phyloP scores from a whole-genome alignment of 2,113 vertebrate genomes.

The Catharus fuscescens region DNA sequence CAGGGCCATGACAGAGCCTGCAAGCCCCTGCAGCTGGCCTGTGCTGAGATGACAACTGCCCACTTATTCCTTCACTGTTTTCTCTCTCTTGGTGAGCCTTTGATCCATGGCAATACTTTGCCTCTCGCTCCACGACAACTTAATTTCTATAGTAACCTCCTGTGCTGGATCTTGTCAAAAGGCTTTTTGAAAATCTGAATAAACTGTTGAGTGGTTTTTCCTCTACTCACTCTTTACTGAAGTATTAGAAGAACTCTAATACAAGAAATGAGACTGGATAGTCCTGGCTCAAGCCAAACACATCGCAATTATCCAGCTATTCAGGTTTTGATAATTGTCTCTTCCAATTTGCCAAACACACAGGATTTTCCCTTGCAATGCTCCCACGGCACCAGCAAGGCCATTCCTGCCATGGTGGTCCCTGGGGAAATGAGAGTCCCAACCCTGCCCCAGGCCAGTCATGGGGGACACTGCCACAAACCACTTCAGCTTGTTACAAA shows the following conservation, averaged over 20 bases:
- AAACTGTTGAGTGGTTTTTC: slow-evolving; percentile 34
- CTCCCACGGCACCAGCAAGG: rapidly evolving
- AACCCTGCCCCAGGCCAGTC: not conserved
- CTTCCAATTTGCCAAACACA: not conserved
- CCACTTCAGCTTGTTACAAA: slow-evolving; percentile 9
- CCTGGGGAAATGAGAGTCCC: not conserved
- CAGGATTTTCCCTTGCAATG: not conserved
- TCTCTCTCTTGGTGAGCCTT: not conserved
- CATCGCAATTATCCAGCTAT: not conserved
- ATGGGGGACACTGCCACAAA: not conserved
- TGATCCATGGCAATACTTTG: slow-evolving; percentile 30
- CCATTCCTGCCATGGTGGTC: not conserved
- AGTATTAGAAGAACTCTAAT: slow-evolving; percentile 16
- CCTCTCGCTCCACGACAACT: slow-evolving; percentile 35
- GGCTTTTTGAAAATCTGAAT: slow-evolving; percentile 66
- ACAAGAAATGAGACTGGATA: not conserved
- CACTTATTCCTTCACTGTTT: not conserved
- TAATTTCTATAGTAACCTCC: slow-evolving; percentile 66
- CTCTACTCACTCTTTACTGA: slow-evolving; percentile 33
- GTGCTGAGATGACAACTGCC: not conserved
- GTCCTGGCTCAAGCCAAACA: not conserved
- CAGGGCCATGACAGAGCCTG: rapidly evolving
- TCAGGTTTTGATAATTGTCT: not conserved
- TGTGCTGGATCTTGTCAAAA: slow-evolving; percentile 39
- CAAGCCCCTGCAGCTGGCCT: not conserved